phyloP scores from a whole-genome alignment of 2,888 invertebrate genomes.

The Erebia palarica region DNA sequence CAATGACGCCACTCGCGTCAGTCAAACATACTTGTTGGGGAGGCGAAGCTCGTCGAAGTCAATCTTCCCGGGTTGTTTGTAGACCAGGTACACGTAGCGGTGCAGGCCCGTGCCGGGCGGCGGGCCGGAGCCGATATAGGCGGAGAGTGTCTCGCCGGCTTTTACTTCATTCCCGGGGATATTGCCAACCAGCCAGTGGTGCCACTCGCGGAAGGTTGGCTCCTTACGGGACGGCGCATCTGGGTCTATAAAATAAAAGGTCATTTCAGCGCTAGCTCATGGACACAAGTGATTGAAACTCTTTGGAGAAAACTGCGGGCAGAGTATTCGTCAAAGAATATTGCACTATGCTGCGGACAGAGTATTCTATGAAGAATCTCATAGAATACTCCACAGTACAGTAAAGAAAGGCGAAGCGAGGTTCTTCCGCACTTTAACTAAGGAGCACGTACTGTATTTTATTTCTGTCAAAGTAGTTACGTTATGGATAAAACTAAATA shows the following conservation, averaged over 20 bases:
- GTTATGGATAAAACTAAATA: no score
- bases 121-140: slow-evolving; percentile 93
- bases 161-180: slow-evolving; percentile 87
- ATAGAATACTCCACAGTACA: no score
- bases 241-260: slow-evolving; percentile 84
- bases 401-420: no score
- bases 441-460: no score
- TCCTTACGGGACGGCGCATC: slow-evolving; percentile 94
- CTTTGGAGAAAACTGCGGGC: no score
- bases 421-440: no score
- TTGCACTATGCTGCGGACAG: no score
- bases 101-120: slow-evolving; percentile 89
- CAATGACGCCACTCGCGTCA: no score
- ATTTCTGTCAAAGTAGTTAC: no score
- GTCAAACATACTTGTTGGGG: slow-evolving; percentile 69
- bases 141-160: slow-evolving; percentile 88
- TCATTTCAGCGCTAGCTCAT: neutral
- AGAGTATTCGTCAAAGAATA: no score
- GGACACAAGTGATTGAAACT: no score
- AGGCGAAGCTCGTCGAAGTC: slow-evolving; percentile 80
- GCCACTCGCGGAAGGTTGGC: slow-evolving; percentile 92
- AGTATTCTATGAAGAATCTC: no score
- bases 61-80: slow-evolving; percentile 85
- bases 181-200: slow-evolving; percentile 95
- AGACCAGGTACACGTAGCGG: slow-evolving; percentile 90